phyloP scores from a whole-genome alignment of 2,113 vertebrate species.

The Motacilla tschutschensis region DNA sequence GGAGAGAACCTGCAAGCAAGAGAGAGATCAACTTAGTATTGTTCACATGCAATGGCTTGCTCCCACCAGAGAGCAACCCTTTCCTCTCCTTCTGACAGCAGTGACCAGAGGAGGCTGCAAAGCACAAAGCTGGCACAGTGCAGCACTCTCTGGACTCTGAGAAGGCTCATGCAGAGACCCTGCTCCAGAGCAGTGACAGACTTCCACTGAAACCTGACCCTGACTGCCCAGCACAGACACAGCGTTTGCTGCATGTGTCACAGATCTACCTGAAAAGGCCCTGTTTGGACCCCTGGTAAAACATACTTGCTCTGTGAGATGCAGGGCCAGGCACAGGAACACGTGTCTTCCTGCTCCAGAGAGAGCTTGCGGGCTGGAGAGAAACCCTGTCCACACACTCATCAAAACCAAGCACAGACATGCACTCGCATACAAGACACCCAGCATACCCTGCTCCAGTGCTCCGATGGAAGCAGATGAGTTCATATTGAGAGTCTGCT shows the following conservation, averaged over 20 bases:
- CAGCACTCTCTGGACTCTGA: not conserved
- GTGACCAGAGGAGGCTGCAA: not conserved
- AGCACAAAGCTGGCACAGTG: not conserved
- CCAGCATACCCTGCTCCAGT: slow-evolving; percentile 72
- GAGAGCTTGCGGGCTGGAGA: fast-evolving
- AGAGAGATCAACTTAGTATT: not conserved
- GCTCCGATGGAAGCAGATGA: slow-evolving; percentile 65
- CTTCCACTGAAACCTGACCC: not conserved
- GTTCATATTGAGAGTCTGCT: slow-evolving; percentile 72
- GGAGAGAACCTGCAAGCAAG: slow-evolving; percentile 68
- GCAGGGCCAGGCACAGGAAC: not conserved
- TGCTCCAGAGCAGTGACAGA: not conserved
- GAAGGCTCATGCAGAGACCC: not conserved
- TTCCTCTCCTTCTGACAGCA: fast-evolving
- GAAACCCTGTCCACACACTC: not conserved
- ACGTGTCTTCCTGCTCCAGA: fast-evolving
- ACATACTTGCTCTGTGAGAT: not conserved
- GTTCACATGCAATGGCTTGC: fast-evolving
- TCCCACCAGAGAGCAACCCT: not conserved
- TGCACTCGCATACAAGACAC: fast-evolving
- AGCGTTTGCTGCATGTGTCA: not conserved
- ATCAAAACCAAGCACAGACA: not conserved
- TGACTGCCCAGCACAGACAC: not conserved
- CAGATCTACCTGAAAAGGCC: not conserved
- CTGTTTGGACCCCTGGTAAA: not conserved